Evolutionary conservation across 2,888 invertebrate species (phyloP), one percentile per base, ranked within the genome.

Genomic region (Amaurobius ferox): DNA sequence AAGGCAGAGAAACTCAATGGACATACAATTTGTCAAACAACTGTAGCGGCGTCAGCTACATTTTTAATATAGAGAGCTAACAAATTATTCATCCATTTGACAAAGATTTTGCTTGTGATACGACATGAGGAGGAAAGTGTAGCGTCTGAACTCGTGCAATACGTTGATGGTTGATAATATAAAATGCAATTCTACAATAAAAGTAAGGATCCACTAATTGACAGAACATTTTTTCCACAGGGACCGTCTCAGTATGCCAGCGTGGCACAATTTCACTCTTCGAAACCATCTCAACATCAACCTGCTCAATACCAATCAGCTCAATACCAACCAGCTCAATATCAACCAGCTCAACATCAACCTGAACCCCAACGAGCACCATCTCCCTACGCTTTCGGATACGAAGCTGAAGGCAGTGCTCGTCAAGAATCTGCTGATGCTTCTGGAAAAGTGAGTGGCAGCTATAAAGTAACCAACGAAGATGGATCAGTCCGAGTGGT

Each of bases 401-500:
- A 87, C 70, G 73, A 77, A 62, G 67, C 81, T 1, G 77, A 81
- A 0, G 77, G 83, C 11, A 87, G 79, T 19, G 61, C 78, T 16
- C 55, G 87, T 1, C 71, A 83, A 16, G 87, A 87, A 23, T 78
- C 78, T 0, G 32, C 64, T n/a, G 87, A 87, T 28, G 83, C 48
- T 2, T 77, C 83, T 28, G 87, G 87, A 23, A 87, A 83, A 40
- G 87, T 81, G 35, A 87, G 80, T 28, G 87, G 87, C 19, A 68
- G 67, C 68, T 87, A 87, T 83, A 61, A 48, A 6, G 83, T 81
- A 1, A 73, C 40, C 39, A 81, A 83, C 39, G 87, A 77, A 29
- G 87, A 87, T 40, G 87, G 87, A 1, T 64, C 78, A 16, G 64
- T 76, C 1, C 13, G 80, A 7, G 40, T 77, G 2, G 87, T 87